A percentile compares a stretch with the other conserved stretches of the same genome.
Conservation (phyloP, 2,888 invertebrate species). For the Mesorhabditis belari region DNA sequence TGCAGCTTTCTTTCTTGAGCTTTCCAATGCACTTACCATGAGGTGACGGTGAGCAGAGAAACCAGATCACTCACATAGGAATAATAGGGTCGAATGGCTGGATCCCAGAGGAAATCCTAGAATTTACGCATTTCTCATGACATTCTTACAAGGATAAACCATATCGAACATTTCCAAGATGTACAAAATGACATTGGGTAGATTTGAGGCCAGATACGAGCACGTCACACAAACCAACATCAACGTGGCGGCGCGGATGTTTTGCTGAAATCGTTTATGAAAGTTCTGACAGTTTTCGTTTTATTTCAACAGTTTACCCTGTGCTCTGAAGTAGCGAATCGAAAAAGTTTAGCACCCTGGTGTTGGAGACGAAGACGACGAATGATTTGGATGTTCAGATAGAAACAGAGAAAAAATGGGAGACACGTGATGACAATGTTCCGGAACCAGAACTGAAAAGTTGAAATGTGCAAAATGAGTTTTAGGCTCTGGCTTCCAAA, state of each 20-base stretch:
- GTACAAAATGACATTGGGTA: constrained; percentile 43
- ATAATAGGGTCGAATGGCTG: constrained; percentile 38
- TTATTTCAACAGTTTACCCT: too few species aligned
- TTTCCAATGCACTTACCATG: constrained; percentile 15
- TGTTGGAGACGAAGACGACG: constrained; percentile 41
- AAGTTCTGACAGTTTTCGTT: not conserved
- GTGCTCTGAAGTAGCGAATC: constrained; percentile 48
- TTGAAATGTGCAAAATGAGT: not conserved
- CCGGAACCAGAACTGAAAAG: constrained; percentile 45
- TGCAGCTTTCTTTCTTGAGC: not conserved
- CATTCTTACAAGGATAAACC: constrained; percentile 3
- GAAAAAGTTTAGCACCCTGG: constrained; percentile 43
- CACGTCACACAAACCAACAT: constrained; percentile 47
- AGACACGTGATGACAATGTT: constrained; percentile 40
- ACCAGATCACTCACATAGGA: constrained; percentile 44
- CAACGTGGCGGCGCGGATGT: constrained; percentile 45
- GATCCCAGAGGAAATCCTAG: constrained; percentile 24
- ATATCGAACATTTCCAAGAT: constrained; percentile 43
- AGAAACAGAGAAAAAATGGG: constrained; percentile 43
- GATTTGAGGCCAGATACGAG: constrained; percentile 45
- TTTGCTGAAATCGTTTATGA: constrained; percentile 28
- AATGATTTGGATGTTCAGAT: constrained; percentile 45
- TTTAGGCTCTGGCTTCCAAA: not conserved
- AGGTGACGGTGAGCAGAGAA: constrained; percentile 38
- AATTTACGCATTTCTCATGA: not conserved